A percentile compares a stretch with the other conserved stretches of the same genome.
phyloP scores from a whole-genome alignment of 2,113 vertebrate species.

The Pheucticus melanocephalus region DNA sequence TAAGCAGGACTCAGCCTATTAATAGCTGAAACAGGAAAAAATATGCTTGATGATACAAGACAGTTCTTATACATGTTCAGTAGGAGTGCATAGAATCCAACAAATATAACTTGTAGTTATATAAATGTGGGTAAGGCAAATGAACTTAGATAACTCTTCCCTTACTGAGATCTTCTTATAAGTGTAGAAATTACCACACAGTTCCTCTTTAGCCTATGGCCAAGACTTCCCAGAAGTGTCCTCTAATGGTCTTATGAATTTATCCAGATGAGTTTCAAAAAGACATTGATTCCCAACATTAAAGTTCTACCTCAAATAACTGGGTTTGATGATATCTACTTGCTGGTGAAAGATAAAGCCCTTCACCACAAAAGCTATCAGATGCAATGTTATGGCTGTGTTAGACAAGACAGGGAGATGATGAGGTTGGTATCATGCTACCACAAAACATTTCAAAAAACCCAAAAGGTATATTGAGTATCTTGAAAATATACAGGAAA shows the following conservation, averaged over 20 bases:
- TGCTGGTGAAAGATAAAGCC: neutral
- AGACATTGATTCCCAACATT: neutral
- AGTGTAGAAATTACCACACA: neutral
- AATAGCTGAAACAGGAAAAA: constrained; percentile 1
- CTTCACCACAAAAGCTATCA: neutral
- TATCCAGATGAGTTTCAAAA: neutral
- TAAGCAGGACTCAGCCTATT: neutral
- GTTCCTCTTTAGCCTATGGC: neutral
- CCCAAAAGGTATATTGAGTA: neutral
- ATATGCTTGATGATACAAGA: neutral
- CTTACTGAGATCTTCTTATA: neutral
- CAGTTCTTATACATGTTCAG: neutral
- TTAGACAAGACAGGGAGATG: neutral
- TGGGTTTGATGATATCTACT: neutral
- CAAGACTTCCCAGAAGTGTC: neutral
- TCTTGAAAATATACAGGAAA: neutral
- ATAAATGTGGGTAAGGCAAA: neutral
- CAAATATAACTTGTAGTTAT: neutral
- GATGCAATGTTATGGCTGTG: neutral
- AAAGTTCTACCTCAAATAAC: neutral
- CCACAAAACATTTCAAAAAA: neutral
- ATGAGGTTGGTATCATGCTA: neutral
- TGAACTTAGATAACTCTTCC: neutral
- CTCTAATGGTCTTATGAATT: neutral
- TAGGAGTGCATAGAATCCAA: neutral